Percentiles rank a stretch among this genome's conserved stretches.
phyloP scores from a whole-genome alignment of 2,797 vertebrate species.

The Falco biarmicus region DNA sequence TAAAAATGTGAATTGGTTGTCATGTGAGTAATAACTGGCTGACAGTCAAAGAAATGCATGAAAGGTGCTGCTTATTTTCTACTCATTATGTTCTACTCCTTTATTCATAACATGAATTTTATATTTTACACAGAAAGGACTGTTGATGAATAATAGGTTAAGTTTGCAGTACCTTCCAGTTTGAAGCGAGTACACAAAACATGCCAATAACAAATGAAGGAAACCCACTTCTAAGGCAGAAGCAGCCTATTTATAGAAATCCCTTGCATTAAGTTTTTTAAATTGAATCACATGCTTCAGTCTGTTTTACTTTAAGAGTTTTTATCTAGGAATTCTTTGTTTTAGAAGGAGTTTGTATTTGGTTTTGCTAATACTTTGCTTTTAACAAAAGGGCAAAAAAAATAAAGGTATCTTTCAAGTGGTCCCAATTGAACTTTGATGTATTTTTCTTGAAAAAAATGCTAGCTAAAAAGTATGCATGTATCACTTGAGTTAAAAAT shows the following conservation, averaged over 20 bases:
- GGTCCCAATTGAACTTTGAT: not conserved
- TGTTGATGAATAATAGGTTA: not conserved
- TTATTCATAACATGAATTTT: not conserved
- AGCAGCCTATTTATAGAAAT: not conserved
- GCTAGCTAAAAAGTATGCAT: not conserved
- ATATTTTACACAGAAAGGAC: not conserved
- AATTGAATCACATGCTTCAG: not conserved
- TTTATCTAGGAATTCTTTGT: not conserved
- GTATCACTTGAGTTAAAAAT: not conserved
- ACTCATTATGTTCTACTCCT: not conserved
- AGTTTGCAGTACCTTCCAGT: not conserved
- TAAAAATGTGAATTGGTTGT: not conserved
- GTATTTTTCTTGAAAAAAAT: not conserved
- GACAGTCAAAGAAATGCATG: not conserved
- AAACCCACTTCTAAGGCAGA: not conserved
- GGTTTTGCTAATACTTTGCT: not conserved
- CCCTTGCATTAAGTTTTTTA: not conserved
- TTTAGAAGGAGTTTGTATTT: not conserved
- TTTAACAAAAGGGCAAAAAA: not conserved
- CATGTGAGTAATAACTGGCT: not conserved
- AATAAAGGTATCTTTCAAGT: not conserved
- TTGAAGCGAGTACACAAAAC: conserved; percentile 16
- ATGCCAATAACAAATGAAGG: not conserved
- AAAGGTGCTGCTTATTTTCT: not conserved
- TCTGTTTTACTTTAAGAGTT: not conserved